A percentile compares a stretch with the other conserved stretches of the same genome.
Evolutionary conservation across 1,140 invertebrate genomes (phyloP).

Genomic region (Bombyx mori): DNA sequence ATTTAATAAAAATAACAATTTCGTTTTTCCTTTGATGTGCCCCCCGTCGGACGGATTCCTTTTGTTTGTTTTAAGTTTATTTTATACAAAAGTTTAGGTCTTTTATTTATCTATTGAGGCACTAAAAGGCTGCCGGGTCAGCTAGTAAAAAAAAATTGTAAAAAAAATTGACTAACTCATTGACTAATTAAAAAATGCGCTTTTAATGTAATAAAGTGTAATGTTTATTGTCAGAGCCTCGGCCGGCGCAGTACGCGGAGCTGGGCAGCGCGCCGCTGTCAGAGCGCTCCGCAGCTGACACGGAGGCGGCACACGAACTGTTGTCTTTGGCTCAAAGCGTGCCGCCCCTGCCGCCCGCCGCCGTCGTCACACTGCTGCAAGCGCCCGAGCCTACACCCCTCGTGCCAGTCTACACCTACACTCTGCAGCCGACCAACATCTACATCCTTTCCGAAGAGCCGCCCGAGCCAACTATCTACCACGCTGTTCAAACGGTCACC

Average conservation of each 20-base stretch:
- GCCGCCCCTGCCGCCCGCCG: constrained; percentile 77
- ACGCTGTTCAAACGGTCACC: constrained; percentile 23
- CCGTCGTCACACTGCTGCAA: constrained; percentile 26
- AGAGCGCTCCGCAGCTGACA: constrained; percentile 78
- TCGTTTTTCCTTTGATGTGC: too few relatives aligned
- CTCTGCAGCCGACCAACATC: constrained; percentile 46
- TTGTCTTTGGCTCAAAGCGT: constrained; percentile 84
- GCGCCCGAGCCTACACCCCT: constrained; percentile 22
- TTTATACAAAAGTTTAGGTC: too few relatives aligned
- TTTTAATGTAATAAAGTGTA: too few relatives aligned
- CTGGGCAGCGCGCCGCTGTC: constrained; percentile 18
- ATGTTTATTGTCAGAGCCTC: constrained; percentile 11
- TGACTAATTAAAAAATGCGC: too few relatives aligned
- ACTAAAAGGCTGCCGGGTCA: too few relatives aligned
- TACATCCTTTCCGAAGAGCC: constrained; percentile 53
- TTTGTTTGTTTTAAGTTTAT: too few relatives aligned
- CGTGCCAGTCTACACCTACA: constrained; percentile 44
- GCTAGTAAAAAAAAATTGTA: too few relatives aligned
- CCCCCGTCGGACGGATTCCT: too few relatives aligned
- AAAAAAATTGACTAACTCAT: too few relatives aligned
- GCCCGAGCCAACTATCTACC: constrained; percentile 30
- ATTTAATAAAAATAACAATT: too few relatives aligned
- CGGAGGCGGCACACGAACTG: constrained; percentile 88
- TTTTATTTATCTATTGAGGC: too few relatives aligned
- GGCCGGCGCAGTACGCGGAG: constrained; percentile 29